Conservation (phyloP, 2,888 invertebrate genomes). For the Agrochola circellaris region DNA sequence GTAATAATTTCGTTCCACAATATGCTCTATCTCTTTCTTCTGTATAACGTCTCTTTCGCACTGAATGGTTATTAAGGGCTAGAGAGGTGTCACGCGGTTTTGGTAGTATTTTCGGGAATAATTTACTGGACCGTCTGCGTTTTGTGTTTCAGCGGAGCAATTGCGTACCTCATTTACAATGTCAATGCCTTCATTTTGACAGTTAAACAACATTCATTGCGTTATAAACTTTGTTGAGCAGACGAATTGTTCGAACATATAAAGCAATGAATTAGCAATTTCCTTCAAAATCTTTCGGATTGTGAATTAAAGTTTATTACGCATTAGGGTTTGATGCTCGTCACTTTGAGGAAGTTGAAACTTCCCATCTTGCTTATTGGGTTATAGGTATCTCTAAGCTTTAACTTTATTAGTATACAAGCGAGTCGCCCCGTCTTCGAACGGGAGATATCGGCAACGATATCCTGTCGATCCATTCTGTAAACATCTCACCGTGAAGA, state of each 20-base stretch:
- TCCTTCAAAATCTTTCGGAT: neutral
- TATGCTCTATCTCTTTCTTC: conserved; percentile 52
- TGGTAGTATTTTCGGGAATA: neutral
- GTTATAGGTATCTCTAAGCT: too few relatives aligned
- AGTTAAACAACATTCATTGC: neutral
- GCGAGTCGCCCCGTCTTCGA: too few relatives aligned
- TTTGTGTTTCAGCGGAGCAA: neutral
- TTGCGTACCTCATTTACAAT: neutral
- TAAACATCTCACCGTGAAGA: too few relatives aligned
- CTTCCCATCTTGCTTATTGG: neutral
- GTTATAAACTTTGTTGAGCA: neutral
- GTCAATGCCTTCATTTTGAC: neutral
- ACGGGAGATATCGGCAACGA: too few relatives aligned
- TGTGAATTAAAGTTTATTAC: neutral
- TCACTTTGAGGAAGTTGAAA: neutral
- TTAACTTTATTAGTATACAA: too few relatives aligned
- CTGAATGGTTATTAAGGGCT: conserved; percentile 28
- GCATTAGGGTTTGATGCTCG: neutral
- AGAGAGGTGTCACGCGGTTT: neutral
- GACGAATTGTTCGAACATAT: neutral
- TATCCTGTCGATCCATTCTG: too few relatives aligned
- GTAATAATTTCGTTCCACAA: conserved; percentile 72
- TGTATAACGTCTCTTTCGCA: conserved; percentile 35
- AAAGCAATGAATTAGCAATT: neutral
- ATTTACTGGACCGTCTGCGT: neutral